A percentile compares a stretch with the other conserved stretches of the same genome.
Evolutionary conservation across 2,797 vertebrate genomes (phyloP).

Genomic region (Sparidentex hasta): DNA sequence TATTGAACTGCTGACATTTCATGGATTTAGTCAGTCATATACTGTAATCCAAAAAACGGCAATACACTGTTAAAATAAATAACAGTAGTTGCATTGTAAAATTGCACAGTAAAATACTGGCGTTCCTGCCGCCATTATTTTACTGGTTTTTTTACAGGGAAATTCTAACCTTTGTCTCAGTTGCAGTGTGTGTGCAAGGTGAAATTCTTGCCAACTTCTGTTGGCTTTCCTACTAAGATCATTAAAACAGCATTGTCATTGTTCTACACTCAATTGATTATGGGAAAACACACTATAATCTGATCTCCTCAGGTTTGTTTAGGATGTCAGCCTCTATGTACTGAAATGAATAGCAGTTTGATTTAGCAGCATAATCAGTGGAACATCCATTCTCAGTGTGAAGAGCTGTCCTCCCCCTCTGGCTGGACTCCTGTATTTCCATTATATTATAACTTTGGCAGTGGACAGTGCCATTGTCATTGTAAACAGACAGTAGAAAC

Average conservation of each 20-base stretch:
- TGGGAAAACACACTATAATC: neutral
- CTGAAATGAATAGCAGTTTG: constrained; percentile 4
- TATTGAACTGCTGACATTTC: too few species aligned
- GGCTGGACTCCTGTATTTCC: neutral
- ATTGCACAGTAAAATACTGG: too few species aligned
- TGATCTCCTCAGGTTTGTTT: constrained; percentile 4
- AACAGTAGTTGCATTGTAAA: too few species aligned
- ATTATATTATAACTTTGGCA: constrained; percentile 1
- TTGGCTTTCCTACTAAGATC: neutral
- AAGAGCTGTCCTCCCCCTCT: neutral
- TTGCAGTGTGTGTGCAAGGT: neutral
- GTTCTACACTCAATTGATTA: neutral
- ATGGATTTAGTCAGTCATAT: too few species aligned
- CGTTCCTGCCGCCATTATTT: too few species aligned
- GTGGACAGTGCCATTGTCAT: neutral
- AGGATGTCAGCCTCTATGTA: constrained; percentile 11
- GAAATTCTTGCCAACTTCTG: neutral
- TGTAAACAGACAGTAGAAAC: constrained; percentile 17
- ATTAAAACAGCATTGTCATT: constrained; percentile 17
- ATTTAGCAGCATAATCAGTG: constrained; percentile 14
- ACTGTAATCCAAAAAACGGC: too few species aligned
- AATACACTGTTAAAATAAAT: too few species aligned
- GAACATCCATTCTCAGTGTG: neutral
- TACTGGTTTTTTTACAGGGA: too few species aligned
- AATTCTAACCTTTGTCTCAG: neutral